Conservation (phyloP, 2,797 vertebrate species). For the Echeneis naucrates region DNA sequence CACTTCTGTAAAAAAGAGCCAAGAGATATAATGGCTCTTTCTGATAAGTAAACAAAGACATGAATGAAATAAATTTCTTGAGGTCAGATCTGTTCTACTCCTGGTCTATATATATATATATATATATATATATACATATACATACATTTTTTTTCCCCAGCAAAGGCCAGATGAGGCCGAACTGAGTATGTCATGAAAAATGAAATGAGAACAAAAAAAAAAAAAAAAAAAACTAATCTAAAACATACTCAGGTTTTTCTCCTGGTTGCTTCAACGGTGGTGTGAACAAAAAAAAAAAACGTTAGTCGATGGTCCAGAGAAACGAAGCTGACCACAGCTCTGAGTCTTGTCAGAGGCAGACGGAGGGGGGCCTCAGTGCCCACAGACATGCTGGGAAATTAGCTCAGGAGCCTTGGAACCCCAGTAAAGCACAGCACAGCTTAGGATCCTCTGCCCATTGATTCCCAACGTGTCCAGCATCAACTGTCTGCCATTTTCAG, state of each 20-base stretch:
- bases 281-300: constrained; percentile 37
- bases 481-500: constrained; percentile 37
- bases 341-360: constrained; percentile 48
- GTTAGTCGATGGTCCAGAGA: constrained; percentile 33
- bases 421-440: neutral
- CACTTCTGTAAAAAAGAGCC: neutral
- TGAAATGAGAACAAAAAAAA: neutral
- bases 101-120: neutral
- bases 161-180: constrained; percentile 34
- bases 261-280: constrained; percentile 21
- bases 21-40: neutral
- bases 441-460: constrained; percentile 40
- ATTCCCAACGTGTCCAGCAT: constrained; percentile 16
- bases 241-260: neutral
- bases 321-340: constrained; percentile 54
- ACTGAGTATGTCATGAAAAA: neutral
- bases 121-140: no score
- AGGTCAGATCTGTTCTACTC: neutral
- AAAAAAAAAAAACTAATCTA: neutral
- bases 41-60: neutral
- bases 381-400: constrained; percentile 54
- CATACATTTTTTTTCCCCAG: no score
- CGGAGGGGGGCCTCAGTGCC: constrained; percentile 49
- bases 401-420: constrained; percentile 25
- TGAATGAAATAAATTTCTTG: neutral